phyloP scores from a whole-genome alignment of 2,113 vertebrate genomes.

The Pterocles gutturalis region DNA sequence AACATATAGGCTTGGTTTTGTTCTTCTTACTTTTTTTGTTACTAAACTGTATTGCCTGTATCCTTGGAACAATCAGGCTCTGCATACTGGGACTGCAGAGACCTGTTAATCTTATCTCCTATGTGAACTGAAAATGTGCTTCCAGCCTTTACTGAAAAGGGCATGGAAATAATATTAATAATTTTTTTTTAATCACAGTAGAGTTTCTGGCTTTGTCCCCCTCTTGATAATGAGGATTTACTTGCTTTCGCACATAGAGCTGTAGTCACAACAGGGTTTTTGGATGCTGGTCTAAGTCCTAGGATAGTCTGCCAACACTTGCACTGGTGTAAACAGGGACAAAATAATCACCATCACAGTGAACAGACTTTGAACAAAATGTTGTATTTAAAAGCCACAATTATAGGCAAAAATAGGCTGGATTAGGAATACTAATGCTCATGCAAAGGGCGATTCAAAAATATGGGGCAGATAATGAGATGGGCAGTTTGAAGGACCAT shows the following conservation, averaged over 20 bases:
- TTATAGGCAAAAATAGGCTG: neutral
- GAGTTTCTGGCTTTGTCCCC: neutral
- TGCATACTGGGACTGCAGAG: neutral
- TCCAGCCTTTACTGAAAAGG: neutral
- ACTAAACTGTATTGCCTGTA: neutral
- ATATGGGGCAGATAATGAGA: neutral
- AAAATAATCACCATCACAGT: neutral
- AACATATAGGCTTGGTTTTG: neutral
- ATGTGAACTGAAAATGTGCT: neutral
- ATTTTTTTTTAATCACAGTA: neutral
- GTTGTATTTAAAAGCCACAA: neutral
- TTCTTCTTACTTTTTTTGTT: neutral
- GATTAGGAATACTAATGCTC: neutral
- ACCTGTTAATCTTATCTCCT: neutral
- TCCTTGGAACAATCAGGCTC: neutral
- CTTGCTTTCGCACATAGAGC: neutral
- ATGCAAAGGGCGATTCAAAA: neutral
- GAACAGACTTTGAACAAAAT: neutral
- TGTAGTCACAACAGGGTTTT: conserved; percentile 3
- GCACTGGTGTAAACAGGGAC: neutral
- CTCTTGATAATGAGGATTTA: neutral
- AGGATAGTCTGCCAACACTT: conserved; percentile 30
- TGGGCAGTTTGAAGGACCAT: neutral
- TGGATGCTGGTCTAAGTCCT: conserved; percentile 25
- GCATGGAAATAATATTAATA: neutral